phyloP scores from a whole-genome alignment of 2,888 invertebrate genomes.

The Tetranychus truncatus region DNA sequence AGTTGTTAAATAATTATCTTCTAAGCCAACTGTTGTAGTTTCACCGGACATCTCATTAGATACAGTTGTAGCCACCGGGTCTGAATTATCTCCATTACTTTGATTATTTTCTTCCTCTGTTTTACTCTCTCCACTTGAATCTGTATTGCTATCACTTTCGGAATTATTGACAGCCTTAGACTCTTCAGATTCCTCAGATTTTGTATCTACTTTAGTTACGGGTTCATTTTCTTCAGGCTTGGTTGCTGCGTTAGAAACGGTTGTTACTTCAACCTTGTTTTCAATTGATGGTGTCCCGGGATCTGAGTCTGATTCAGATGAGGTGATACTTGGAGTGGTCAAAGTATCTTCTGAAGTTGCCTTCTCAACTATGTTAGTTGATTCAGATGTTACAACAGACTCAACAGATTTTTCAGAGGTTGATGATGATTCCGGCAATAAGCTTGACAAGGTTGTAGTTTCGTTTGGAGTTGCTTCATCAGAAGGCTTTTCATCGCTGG shows the following conservation, averaged over 20 bases:
- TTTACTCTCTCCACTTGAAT: not conserved
- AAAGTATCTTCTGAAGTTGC: too few relatives aligned
- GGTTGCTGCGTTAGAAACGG: not conserved
- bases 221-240: not conserved
- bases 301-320: not conserved
- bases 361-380: too few relatives aligned
- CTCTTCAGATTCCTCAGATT: not conserved
- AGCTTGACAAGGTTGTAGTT: too few relatives aligned
- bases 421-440: too few relatives aligned
- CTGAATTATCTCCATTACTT: not conserved
- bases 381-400: too few relatives aligned
- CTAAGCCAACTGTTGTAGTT: not conserved
- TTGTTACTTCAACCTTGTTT: not conserved
- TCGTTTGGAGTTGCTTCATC: too few relatives aligned
- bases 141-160: not conserved
- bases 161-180: not conserved
- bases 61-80: not conserved
- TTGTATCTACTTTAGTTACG: not conserved
- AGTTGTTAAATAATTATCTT: constrained; percentile 1
- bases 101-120: not conserved
- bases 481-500: too few relatives aligned
- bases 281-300: not conserved
- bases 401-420: too few relatives aligned
- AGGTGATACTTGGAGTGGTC: too few relatives aligned
- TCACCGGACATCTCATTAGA: not conserved